Evolutionary conservation across 2,797 vertebrate genomes (phyloP).

Genomic region (Coranthus polyacanthus): DNA sequence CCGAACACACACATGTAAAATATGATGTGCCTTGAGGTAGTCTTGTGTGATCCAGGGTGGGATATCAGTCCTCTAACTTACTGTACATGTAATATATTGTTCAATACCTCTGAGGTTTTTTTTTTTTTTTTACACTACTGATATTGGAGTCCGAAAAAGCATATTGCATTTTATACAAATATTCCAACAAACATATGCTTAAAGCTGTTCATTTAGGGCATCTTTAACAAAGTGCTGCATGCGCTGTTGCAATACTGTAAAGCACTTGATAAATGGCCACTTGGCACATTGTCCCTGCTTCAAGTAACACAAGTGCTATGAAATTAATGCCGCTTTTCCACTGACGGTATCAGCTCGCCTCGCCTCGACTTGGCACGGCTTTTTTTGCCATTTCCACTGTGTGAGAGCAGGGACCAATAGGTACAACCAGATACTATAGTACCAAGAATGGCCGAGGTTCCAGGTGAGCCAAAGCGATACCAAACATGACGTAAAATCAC

Average conservation of each 20-base stretch:
- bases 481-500: too few relatives aligned
- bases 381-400: too few relatives aligned
- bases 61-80: slow-evolving; percentile 5
- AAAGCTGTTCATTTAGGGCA: not conserved
- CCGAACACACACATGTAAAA: slow-evolving; percentile 14
- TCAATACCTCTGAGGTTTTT: slow-evolving; percentile 6
- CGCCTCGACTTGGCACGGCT: too few relatives aligned
- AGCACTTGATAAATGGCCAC: slow-evolving; percentile 4
- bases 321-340: too few relatives aligned
- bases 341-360: too few relatives aligned
- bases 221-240: not conserved
- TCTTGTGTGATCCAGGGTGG: slow-evolving; percentile 14
- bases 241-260: not conserved
- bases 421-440: too few relatives aligned
- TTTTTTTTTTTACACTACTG: slow-evolving; percentile 4
- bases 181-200: slow-evolving; percentile 13
- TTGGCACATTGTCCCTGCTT: not conserved
- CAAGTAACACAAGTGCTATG: too few relatives aligned
- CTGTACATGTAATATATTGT: slow-evolving; percentile 16
- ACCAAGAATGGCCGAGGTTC: too few relatives aligned
- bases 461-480: too few relatives aligned
- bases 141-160: slow-evolving; percentile 1
- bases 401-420: too few relatives aligned
- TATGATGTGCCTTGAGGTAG: slow-evolving; percentile 8
- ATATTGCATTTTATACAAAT: not conserved